Evolutionary conservation across 2,797 vertebrate species (phyloP), one percentile per base, ranked within the genome.

Genomic region (Gymnothorax reevesii): DNA sequence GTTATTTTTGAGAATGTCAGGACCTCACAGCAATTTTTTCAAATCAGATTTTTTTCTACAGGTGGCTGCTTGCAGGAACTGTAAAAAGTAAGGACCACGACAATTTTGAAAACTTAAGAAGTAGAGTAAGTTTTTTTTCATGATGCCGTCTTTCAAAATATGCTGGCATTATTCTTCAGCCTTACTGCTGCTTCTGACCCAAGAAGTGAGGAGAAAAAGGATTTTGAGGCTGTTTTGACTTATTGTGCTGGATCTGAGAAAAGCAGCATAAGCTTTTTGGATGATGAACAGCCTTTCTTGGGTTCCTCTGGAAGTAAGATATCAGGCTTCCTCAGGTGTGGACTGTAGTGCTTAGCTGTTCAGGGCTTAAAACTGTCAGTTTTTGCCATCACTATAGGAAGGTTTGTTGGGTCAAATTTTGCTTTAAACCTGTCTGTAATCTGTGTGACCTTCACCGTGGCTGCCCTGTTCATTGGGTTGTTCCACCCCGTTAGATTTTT

Each of bases 61-160:
- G 27, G 6, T 22, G 73, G 73, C 52, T 10, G 6, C 17, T 7
- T 54, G 17, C 20, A n/a, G n/a, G 54, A 55, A 7, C 13, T 52
- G 27, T 15, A 33, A 52, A 77, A 17, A 49, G 73, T 33, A 4
- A 2, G 49, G 75, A 79, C 20, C 49, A 55, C 54, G 42, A 49
- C 49, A 79, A 79, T 55, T 79, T 79, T 10, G 75, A 79, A n/a
- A 79, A 79, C 49, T 52, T 77, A 6, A 17, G 73, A 77, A 33
- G 73, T 4, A 77, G 17, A 3, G 13, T 49, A 17, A 20, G 5
- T 52, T 6, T 7, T 22, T 20, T 49, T 54, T 22, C 5, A 1
- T 4, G 49, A 79, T 55, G 20, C 25, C 4, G 3, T 49, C 73
- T 49, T 13, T 33, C 69, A 42, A 33, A 25, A 73, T 8, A 20